phyloP scores from a whole-genome alignment of 2,888 invertebrate species.

The Plagodis pulveraria region DNA sequence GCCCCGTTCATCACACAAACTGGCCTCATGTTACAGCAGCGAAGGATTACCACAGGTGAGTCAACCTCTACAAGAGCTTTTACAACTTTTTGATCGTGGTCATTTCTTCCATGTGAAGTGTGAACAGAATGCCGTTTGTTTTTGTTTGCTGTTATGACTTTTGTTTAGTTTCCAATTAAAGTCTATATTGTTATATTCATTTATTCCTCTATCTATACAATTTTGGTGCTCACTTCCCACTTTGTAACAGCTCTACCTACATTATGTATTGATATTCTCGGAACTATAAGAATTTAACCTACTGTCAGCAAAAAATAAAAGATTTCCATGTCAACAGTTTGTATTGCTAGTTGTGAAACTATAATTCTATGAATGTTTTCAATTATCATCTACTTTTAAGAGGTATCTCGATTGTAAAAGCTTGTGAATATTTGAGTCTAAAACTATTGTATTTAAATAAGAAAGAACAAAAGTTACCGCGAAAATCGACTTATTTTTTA shows the following conservation, averaged over 20 bases:
- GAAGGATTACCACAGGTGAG: slow-evolving; percentile 75
- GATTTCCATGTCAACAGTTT: slow-evolving; percentile 15
- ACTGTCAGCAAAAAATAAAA: slow-evolving; percentile 15
- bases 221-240: too few species aligned
- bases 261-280: slow-evolving; percentile 8
- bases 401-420: too few species aligned
- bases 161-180: slow-evolving; percentile 1
- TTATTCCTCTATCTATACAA: background rate
- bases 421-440: too few species aligned
- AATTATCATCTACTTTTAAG: too few species aligned
- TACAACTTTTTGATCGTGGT: slow-evolving; percentile 52
- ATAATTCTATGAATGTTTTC: too few species aligned
- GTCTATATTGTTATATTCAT: background rate
- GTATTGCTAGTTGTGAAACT: slow-evolving; percentile 1
- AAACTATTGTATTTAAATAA: too few species aligned
- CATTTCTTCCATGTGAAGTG: slow-evolving; percentile 51
- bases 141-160: slow-evolving; percentile 41
- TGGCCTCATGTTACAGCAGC: slow-evolving; percentile 72
- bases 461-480: slow-evolving; percentile 14
- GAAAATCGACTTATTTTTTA: slow-evolving; percentile 28
- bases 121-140: slow-evolving; percentile 48
- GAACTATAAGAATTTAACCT: background rate
- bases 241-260: too few species aligned
- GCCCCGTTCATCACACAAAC: slow-evolving; percentile 67
- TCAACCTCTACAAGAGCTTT: slow-evolving; percentile 42